These are phyloP conservation scores for Chromis chromis DNA, from an alignment of 2,797 vertebrate genomes.

Conservation along the genomic window DNA sequence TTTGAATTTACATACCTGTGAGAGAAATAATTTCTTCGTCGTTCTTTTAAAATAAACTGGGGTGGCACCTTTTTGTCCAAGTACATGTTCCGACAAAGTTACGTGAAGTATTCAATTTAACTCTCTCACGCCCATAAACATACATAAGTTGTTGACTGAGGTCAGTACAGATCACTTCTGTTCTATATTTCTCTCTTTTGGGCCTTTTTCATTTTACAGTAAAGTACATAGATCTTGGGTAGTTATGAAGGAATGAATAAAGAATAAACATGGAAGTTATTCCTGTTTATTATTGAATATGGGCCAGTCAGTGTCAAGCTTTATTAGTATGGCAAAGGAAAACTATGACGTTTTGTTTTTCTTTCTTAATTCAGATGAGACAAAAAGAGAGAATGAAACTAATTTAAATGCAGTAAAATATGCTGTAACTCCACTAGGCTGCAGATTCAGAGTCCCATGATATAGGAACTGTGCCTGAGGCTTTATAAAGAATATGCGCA, in stretches of 20 bases:
- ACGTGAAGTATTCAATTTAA: constrained; percentile 10
- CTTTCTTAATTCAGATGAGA: too few relatives aligned
- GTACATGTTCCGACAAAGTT: constrained; percentile 6
- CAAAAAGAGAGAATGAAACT: too few relatives aligned
- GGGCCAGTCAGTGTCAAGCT: neutral
- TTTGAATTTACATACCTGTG: constrained; percentile 34
- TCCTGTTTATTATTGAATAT: neutral
- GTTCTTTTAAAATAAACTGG: constrained; percentile 9
- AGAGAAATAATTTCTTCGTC: constrained; percentile 1
- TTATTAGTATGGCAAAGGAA: neutral
- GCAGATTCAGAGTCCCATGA: neutral
- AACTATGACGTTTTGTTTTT: too few relatives aligned
- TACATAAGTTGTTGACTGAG: constrained; percentile 3
- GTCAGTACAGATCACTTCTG: neutral
- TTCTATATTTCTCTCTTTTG: constrained; percentile 7
- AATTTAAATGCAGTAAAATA: neutral
- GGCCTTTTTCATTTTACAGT: neutral
- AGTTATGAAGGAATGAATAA: neutral
- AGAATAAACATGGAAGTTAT: neutral
- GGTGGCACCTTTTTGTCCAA: constrained; percentile 8
- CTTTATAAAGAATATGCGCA: neutral
- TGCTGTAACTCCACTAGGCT: neutral
- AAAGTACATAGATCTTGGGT: neutral
- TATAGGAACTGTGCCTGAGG: neutral
- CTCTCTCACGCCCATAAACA: neutral